Conservation (phyloP, 2,888 invertebrate species). For the Ichneumoninae sp. region DNA sequence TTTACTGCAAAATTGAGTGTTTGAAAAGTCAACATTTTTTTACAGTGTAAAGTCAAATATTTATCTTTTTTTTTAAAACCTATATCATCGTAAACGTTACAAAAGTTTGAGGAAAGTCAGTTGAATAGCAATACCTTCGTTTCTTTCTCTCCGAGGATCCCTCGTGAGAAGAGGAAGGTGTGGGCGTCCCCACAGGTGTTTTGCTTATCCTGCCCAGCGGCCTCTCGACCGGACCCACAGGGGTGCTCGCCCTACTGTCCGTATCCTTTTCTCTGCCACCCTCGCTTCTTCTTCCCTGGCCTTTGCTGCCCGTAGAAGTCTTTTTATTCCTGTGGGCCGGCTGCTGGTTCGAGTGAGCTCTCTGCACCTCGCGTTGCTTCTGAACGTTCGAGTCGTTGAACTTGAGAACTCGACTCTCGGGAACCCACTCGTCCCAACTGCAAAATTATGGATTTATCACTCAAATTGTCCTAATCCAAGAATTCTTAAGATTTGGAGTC, state of each 20-base stretch:
- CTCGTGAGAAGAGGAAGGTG: constrained; percentile 77
- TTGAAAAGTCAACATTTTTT: no score
- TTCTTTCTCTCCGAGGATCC: constrained; percentile 79
- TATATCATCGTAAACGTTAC: neutral
- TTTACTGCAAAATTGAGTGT: no score
- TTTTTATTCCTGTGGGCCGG: constrained; percentile 81
- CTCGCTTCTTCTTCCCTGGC: constrained; percentile 73
- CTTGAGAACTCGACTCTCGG: constrained; percentile 88
- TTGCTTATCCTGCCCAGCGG: constrained; percentile 71
- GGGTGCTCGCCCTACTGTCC: constrained; percentile 88
- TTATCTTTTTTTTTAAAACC: neutral
- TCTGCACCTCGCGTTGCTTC: constrained; percentile 87
- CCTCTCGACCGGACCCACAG: constrained; percentile 83
- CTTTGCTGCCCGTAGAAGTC: constrained; percentile 63
- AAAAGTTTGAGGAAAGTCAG: neutral
- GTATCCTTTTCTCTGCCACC: constrained; percentile 82
- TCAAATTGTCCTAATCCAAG: neutral
- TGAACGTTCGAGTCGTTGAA: constrained; percentile 87
- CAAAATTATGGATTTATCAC: constrained; percentile 14
- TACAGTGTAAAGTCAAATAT: no score
- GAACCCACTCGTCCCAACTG: constrained; percentile 88
- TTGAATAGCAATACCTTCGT: constrained; percentile 84
- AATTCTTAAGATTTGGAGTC: constrained; percentile 37
- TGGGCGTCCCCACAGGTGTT: constrained; percentile 73
- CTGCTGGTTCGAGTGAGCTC: constrained; percentile 88